Base-by-base conservation (phyloP, 1,140 invertebrate species). In the Olivierus martensii region DNA sequence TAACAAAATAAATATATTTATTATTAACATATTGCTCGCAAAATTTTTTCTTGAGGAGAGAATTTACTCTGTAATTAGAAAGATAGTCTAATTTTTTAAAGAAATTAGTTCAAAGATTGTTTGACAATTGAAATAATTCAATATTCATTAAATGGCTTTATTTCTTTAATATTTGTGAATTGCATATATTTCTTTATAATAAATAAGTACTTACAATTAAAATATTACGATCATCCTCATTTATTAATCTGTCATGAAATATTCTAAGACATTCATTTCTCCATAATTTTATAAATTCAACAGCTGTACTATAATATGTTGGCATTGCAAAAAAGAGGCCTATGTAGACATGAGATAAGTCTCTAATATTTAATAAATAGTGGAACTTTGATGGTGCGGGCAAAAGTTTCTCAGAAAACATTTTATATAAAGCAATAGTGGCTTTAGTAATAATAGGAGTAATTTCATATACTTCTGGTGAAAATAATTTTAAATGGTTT, bases 361-460 rank as follows among this genome's bases (percentile, higher is more conserved):
- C 89, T 55, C 87, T 77, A 67, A 93, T 76, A 67, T 92, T 93
- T 69, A 92, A 94, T 53, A 91, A 87, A 67, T 93, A 93, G 67
- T 93, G 88, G 70, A 93, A 93, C 67, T 88, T 92, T 4, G 81
- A 82, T 4, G 90, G 90, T 0, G 87, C 92, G 15, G 88, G 87
- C n/a, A 87, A 84, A 47, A 93, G 66, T 58, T 87, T 80, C 15
- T 74, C 70, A 47, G 83, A 78, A 35, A 86, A 74, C 49, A 77
- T 83, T 75, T 86, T 81, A 63, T 90, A 93, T n/a, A 92, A 68
- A 37, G 82, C 74, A 49, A 92, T 70, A 0, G 84, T 90, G 69
- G 87, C 82, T 38, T 78, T 71, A 2, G 89, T 79, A 28, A 92
- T 73, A 37, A 71, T 75, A 4, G 74, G 66, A 1, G 79, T 75